Percentiles rank a stretch among this genome's conserved stretches.
Evolutionary conservation across 2,888 invertebrate species (phyloP).

Genomic region (Amblyteles armatorius): DNA sequence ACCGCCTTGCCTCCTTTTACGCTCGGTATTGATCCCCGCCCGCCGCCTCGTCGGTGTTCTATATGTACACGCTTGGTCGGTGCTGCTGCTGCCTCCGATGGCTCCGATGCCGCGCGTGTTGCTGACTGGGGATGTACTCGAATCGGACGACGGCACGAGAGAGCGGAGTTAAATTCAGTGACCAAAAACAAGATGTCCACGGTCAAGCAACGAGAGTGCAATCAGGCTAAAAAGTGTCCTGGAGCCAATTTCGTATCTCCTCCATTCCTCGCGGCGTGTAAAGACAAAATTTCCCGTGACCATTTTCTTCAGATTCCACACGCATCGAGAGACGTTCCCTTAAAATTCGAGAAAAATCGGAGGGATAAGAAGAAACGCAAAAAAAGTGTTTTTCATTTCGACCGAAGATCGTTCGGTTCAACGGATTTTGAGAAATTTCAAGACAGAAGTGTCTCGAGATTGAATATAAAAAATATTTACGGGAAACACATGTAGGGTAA

Average conservation of each 20-base stretch:
- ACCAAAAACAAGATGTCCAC: neutral
- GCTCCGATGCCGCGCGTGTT: conserved; percentile 20
- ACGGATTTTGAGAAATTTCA: neutral
- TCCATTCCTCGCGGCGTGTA: no score
- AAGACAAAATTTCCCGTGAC: no score
- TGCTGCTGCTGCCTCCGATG: conserved; percentile 21
- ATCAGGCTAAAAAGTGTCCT: neutral
- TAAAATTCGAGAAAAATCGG: neutral
- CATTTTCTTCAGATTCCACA: neutral
- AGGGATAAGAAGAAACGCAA: neutral
- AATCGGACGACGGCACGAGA: neutral
- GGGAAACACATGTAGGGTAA: neutral
- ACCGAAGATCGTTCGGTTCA: neutral
- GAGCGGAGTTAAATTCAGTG: neutral
- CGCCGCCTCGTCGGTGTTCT: conserved; percentile 55
- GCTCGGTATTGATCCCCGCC: conserved; percentile 61
- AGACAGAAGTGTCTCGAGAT: neutral
- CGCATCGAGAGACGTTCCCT: neutral
- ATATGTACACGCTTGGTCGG: conserved; percentile 41
- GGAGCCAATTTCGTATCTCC: no score
- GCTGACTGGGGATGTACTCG: conserved; percentile 29
- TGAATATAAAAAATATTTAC: neutral
- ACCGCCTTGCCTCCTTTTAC: conserved; percentile 47
- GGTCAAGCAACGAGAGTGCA: neutral
- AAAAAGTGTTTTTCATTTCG: neutral